These are phyloP conservation scores for Stenodema calcarata DNA, from an alignment of 2,888 invertebrate species.

Conservation along the genomic window DNA sequence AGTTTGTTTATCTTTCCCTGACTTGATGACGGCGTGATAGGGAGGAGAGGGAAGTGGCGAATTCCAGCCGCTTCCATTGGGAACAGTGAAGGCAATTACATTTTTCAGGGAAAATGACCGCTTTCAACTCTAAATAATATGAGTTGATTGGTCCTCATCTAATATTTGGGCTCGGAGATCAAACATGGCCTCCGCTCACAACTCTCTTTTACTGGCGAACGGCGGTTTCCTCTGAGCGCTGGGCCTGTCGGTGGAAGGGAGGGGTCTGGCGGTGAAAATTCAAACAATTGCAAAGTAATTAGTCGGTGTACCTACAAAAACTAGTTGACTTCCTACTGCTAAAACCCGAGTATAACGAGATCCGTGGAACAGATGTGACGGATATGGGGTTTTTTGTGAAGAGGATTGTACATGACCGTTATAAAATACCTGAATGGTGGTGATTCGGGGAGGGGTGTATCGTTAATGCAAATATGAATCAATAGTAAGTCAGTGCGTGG, in stretches of 20 bases:
- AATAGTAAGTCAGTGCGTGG: no score
- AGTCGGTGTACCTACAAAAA: slow-evolving; percentile 18
- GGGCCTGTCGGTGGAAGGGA: neutral
- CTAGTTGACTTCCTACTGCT: slow-evolving; percentile 5
- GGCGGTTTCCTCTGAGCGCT: neutral
- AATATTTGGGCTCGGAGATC: slow-evolving; percentile 36
- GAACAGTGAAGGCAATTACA: slow-evolving; percentile 2
- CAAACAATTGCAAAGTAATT: slow-evolving; percentile 33
- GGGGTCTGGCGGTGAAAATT: neutral
- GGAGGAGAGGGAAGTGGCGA: no score
- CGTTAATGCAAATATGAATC: no score
- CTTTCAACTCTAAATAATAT: slow-evolving; percentile 41
- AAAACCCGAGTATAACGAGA: neutral
- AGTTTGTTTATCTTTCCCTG: neutral
- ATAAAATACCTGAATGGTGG: no score
- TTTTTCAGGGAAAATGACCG: neutral
- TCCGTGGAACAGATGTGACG: neutral
- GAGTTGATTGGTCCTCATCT: slow-evolving; percentile 29
- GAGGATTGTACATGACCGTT: no score
- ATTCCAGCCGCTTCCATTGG: neutral
- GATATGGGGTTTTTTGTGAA: neutral
- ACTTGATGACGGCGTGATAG: neutral
- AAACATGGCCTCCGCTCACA: slow-evolving; percentile 35
- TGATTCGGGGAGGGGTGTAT: no score
- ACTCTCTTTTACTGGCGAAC: slow-evolving; percentile 24